Conservation (phyloP, 2,888 invertebrate genomes). For the Andrena fulva region DNA sequence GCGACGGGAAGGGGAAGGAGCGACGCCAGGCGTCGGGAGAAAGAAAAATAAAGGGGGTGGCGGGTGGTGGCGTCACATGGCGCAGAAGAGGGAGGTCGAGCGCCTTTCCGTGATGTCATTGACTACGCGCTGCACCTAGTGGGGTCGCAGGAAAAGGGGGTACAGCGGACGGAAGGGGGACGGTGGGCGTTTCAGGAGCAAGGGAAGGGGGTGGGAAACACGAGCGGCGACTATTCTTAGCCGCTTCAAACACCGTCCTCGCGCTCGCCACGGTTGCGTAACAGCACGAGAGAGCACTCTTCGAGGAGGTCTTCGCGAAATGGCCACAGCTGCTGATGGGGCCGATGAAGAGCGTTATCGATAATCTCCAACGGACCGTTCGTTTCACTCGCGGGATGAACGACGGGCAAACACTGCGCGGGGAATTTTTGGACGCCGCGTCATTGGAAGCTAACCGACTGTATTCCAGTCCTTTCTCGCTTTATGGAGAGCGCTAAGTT, state of each 20-base stretch:
- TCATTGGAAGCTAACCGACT: neutral
- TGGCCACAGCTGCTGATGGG: conserved; percentile 58
- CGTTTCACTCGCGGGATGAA: neutral
- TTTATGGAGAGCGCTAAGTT: no score
- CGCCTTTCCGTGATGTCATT: conserved; percentile 68
- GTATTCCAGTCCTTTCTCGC: neutral
- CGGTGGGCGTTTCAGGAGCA: conserved; percentile 56
- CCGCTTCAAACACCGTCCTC: conserved; percentile 64
- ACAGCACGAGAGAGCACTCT: conserved; percentile 58
- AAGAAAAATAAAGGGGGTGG: conserved; percentile 39
- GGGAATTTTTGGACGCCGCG: neutral
- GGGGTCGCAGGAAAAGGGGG: conserved; percentile 46
- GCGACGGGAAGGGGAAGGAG: neutral
- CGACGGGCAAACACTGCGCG: neutral
- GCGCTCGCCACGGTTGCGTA: conserved; percentile 64
- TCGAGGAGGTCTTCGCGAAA: conserved; percentile 65
- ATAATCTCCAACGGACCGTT: conserved; percentile 14
- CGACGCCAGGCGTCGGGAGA: neutral
- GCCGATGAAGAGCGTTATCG: conserved; percentile 37
- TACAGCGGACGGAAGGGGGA: conserved; percentile 44
- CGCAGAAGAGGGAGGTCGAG: conserved; percentile 47
- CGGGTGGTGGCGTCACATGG: conserved; percentile 61
- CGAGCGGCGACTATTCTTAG: conserved; percentile 69
- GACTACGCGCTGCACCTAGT: conserved; percentile 53
- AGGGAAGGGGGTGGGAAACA: conserved; percentile 66